Evolutionary conservation across 23 tunicate genomes (phyloP), one percentile per base, ranked within the genome.

Genomic region (Trididemnum nubilum): DNA sequence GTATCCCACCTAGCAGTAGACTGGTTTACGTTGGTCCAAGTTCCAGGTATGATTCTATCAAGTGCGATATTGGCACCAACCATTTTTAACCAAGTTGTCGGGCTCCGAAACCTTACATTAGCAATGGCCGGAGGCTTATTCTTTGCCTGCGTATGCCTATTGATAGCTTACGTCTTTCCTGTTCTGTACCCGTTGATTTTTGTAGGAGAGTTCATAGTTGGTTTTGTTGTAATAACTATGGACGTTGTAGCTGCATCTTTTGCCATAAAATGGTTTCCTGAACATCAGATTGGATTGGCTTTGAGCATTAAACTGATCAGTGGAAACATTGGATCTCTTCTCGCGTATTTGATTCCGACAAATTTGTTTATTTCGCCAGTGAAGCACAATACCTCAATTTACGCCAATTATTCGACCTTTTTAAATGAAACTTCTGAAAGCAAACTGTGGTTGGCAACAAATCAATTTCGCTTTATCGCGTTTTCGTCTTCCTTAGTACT

Each of bases 21-120:
- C 38, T 67, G 74, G 74, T 67, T 67, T 33, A 67, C 74, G 18
- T 30, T 67, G 38, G 25, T 67, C 25, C 74, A 67, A 67, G 25
- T 31, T 33, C 74, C 74, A 31, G 74, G 74, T 3, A 32, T 31
- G 38, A 33, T 67, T 4, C 38, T 67, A 3, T 31, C 74, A 7
- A 67, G 74, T 24, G 37, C 38, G 37, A 7, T 67, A 30, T 67
- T 67, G 38, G 74, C 74, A 24, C 74, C 74, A 67, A 67, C 74
- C 3, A 67, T 67, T 4, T 67, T 30, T 33, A 31, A 67, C 38
- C 37, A 67, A 67, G 15, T 67, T 7, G 5, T 67, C 3, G 37
- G 38, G 9, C 38, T 67, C 33, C 74, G 74, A 31, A 32, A 33
- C 31, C n/a, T 67, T 2, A 33, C 38, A 5, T 4, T 33, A 32